Evolutionary conservation across 1,140 invertebrate genomes (phyloP), one percentile per base, ranked within the genome.

Genomic region (Eupeodes corollae): DNA sequence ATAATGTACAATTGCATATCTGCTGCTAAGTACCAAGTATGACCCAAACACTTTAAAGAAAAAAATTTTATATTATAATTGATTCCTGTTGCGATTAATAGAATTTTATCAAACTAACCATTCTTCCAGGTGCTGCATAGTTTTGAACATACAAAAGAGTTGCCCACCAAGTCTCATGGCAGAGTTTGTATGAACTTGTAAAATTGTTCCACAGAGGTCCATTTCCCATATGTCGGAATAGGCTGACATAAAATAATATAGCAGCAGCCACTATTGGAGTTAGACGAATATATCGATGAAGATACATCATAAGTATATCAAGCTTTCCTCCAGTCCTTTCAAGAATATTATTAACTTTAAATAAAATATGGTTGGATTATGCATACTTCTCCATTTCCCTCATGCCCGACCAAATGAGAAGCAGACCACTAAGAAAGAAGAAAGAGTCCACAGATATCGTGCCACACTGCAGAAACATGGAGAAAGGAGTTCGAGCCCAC

Each of bases 21-120:
- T 42, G 86, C 86, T 2, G 86, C 80, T 39, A 93, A 70, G 57
- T 91, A 92, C 89, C 89, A 92, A 0, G 84, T 80, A 73, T 88
- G 86, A 33, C 80, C 81, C 79, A 92, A 81, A 56, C 89, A 92
- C 87, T 90, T 67, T 33, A 75, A 73, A 18, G 2, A 19, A 3
- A 18, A 6, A 10, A 5, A 21, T n/a, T n/a, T n/a, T n/a, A n/a
- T n/a, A n/a, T n/a, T n/a, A 18, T 14, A 19, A 15, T 6, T 18
- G 19, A 18, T 5, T 14, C 5, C 11, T 5, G 26, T 15, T 1
- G 33, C 42, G 5, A 6, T 10, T 1, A 15, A 48, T 15, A 48
- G 14, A 8, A 35, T n/a, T n/a, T n/a, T n/a, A n/a, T n/a, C n/a
- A 14, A 6, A 10, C 2, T 18, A 44, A 58, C 39, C 54, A 60